Base-by-base conservation (phyloP, 2,888 invertebrate genomes). In the Lepidochitona cinerea region DNA sequence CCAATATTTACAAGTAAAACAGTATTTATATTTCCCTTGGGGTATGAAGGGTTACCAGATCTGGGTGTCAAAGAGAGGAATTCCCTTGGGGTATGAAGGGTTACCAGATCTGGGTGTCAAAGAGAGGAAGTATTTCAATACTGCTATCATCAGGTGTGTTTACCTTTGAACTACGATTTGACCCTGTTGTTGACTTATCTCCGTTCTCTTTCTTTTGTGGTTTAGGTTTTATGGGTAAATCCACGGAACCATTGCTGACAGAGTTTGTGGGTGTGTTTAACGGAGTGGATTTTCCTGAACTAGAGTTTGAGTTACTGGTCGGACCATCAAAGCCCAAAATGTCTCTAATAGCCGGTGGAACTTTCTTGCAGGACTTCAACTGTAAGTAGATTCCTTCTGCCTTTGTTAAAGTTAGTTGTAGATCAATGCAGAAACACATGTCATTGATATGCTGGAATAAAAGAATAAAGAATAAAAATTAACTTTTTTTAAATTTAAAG, bases 331-430 rank as follows among this genome's bases (percentile, higher is more conserved):
- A 52, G 37, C 88, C 89, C 5, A 90, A 76, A 65, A 89, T 87
- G 72, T 89, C 88, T 71, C 83, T 83, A 41, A 89, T 78, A 18
- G 80, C 68, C 4, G 78, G 77, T 0, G 89, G 88, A 26, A 90
- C 79, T 68, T 87, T 85, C 76, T 86, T 85, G 75, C 87, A 88
- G 68, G 87, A 79, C 53, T 84, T 85, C 49, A 99, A 92, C 91
- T 99, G 98, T 83, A 95, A 93, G 91, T 95, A 98, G 83, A 99
- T 97, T 9, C 96, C 96, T 91, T 99, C 98, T 0, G 98, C 98
- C 75, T 94, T 94, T 83, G 94, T 94, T 33, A 99, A 91, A 68
- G 95, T 95, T 80, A 94, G 93, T 75, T 95, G 94, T 9, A 99
- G 92, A 87, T 97, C 95, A 68, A 99, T 94, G 79, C 95, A 94